Evolutionary conservation across 2,113 vertebrate species (phyloP).

Genomic region (Neolamprologus devosi): DNA sequence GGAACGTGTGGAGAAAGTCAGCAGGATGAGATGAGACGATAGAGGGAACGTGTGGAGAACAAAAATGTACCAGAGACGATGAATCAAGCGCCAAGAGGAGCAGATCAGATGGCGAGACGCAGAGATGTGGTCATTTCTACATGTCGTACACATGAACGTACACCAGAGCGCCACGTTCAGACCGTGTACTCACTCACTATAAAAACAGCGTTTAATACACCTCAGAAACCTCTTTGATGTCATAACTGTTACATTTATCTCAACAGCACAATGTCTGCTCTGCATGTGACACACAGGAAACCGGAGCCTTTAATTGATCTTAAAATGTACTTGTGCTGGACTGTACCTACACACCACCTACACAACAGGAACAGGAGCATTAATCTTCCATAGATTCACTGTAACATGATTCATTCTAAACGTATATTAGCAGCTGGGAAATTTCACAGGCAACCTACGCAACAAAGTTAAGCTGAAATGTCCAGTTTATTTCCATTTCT

Average conservation of each 20-base stretch:
- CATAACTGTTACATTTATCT: background rate
- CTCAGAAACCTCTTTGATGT: background rate
- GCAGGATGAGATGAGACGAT: background rate
- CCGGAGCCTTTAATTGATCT: background rate
- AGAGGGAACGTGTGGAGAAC: background rate
- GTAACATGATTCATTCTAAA: background rate
- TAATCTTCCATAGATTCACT: background rate
- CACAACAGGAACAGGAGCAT: background rate
- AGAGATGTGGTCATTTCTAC: background rate
- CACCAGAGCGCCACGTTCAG: background rate
- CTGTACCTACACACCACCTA: background rate
- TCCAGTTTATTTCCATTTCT: background rate
- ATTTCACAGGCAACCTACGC: background rate
- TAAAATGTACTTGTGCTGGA: background rate
- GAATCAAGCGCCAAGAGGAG: background rate
- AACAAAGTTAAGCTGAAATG: background rate
- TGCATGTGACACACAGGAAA: background rate
- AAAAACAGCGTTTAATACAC: background rate
- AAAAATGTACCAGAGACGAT: background rate
- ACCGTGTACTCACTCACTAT: background rate
- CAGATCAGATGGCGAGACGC: background rate
- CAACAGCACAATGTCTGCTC: background rate
- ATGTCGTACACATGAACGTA: background rate
- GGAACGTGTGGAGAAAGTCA: background rate
- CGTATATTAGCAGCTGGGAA: background rate